Conservation (phyloP, 2,888 invertebrate species). For the Drosophila meridiana region DNA sequence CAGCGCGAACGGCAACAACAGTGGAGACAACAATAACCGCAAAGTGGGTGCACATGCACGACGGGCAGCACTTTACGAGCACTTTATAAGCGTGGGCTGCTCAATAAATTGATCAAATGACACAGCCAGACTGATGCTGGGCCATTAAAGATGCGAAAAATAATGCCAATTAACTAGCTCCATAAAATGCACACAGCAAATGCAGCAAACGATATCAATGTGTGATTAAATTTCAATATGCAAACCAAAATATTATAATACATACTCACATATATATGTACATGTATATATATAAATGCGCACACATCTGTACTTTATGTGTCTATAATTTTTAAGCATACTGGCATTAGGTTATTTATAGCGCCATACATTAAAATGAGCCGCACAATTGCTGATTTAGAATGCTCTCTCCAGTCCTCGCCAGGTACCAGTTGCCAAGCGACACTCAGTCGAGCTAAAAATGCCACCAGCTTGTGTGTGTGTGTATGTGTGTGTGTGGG, state of each 20-base stretch:
- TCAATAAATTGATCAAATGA: slow-evolving; percentile 60
- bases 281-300: slow-evolving; percentile 5
- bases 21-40: slow-evolving; percentile 30
- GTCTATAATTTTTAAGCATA: slow-evolving; percentile 12
- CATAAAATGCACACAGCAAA: slow-evolving; percentile 34
- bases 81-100: slow-evolving; percentile 48
- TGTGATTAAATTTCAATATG: slow-evolving; percentile 66
- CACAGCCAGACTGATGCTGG: slow-evolving; percentile 31
- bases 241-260: slow-evolving; percentile 38
- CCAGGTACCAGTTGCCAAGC: slow-evolving; percentile 27
- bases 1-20: slow-evolving; percentile 42
- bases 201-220: slow-evolving; percentile 38
- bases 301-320: slow-evolving; percentile 1
- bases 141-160: slow-evolving; percentile 33
- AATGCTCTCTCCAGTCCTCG: slow-evolving; percentile 30
- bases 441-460: slow-evolving; percentile 42
- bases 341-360: slow-evolving; percentile 48
- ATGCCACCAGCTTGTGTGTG: slow-evolving; percentile 29
- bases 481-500: slow-evolving; percentile 22
- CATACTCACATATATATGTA: slow-evolving; percentile 10
- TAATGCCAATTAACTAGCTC: slow-evolving; percentile 23
- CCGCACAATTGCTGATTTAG: slow-evolving; percentile 50
- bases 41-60: slow-evolving; percentile 33
- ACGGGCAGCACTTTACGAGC: slow-evolving; percentile 56
- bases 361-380: slow-evolving; percentile 9